phyloP scores from a whole-genome alignment of 2,797 vertebrate genomes.

The Crocidura indochinensis region DNA sequence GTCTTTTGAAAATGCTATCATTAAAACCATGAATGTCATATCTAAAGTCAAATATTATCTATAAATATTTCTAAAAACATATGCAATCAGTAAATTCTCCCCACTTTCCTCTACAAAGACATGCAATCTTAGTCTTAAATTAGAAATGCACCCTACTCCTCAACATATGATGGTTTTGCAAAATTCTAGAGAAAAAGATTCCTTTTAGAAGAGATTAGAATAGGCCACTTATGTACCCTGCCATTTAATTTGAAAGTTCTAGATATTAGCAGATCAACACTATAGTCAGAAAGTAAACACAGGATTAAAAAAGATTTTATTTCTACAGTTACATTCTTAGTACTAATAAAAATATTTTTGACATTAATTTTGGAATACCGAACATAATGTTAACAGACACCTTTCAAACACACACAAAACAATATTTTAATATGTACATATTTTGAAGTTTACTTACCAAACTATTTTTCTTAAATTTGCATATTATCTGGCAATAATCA shows the following conservation, averaged over 20 bases:
- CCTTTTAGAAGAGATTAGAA: slow-evolving; percentile 80
- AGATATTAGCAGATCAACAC: slow-evolving; percentile 81
- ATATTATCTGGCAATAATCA: not conserved
- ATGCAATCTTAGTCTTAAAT: slow-evolving; percentile 78
- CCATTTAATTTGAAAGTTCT: slow-evolving; percentile 84
- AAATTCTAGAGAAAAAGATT: slow-evolving; percentile 76
- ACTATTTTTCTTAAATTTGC: slow-evolving; percentile 25
- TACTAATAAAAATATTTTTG: slow-evolving; percentile 71
- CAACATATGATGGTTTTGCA: slow-evolving; percentile 38
- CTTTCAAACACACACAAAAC: not conserved
- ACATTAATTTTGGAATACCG: slow-evolving; percentile 46
- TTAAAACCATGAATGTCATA: slow-evolving; percentile 82
- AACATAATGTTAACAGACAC: slow-evolving; percentile 14
- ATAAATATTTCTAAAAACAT: slow-evolving; percentile 83
- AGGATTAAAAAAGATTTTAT: slow-evolving; percentile 68
- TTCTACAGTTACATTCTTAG: slow-evolving; percentile 72
- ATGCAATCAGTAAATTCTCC: slow-evolving; percentile 79
- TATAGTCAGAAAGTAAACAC: slow-evolving; percentile 70
- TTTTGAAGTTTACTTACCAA: not conserved
- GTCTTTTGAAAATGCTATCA: slow-evolving; percentile 77
- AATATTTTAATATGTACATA: not conserved
- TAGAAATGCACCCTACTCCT: slow-evolving; percentile 72
- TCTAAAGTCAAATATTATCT: slow-evolving; percentile 78
- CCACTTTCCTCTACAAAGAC: slow-evolving; percentile 68
- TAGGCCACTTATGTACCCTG: slow-evolving; percentile 80